Conservation (phyloP, 2,888 invertebrate species). For the Epistrophella euchroma region DNA sequence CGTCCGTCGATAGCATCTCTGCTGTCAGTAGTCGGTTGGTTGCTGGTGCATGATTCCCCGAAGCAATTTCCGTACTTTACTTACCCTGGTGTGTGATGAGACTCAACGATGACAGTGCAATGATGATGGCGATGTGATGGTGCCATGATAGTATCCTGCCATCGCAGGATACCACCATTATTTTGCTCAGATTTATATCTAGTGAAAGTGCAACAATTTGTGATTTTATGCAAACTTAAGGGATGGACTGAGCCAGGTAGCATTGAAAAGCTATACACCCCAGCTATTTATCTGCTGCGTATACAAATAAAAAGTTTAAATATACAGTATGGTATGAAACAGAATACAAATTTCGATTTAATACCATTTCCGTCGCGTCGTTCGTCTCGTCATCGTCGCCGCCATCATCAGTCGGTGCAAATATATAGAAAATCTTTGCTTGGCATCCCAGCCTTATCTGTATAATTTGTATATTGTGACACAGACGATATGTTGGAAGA, state of each 20-base stretch:
- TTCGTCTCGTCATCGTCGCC: slow-evolving; percentile 1
- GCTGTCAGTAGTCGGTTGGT: slow-evolving; percentile 22
- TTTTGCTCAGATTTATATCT: slow-evolving; percentile 5
- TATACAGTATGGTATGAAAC: background rate
- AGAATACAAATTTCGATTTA: slow-evolving; percentile 29
- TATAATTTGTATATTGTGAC: slow-evolving; percentile 44
- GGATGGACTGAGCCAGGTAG: background rate
- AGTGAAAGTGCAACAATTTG: slow-evolving; percentile 50
- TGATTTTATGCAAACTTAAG: slow-evolving; percentile 14
- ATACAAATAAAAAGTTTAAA: slow-evolving; percentile 1
- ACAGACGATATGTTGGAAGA: slow-evolving; percentile 30
- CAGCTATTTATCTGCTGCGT: background rate
- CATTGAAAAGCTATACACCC: background rate
- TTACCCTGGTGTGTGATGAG: slow-evolving; percentile 42
- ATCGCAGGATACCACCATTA: background rate
- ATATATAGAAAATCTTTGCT: background rate
- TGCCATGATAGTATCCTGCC: slow-evolving; percentile 9
- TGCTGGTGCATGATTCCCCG: slow-evolving; percentile 51
- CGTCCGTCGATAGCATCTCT: too few species aligned
- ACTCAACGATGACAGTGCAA: slow-evolving; percentile 35
- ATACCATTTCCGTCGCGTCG: slow-evolving; percentile 17
- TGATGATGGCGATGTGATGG: slow-evolving; percentile 4
- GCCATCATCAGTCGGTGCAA: background rate
- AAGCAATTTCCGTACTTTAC: slow-evolving; percentile 50
- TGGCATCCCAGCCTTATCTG: slow-evolving; percentile 2